Conservation (phyloP, 2,888 invertebrate genomes). For the Stenolophus ochropezus region DNA sequence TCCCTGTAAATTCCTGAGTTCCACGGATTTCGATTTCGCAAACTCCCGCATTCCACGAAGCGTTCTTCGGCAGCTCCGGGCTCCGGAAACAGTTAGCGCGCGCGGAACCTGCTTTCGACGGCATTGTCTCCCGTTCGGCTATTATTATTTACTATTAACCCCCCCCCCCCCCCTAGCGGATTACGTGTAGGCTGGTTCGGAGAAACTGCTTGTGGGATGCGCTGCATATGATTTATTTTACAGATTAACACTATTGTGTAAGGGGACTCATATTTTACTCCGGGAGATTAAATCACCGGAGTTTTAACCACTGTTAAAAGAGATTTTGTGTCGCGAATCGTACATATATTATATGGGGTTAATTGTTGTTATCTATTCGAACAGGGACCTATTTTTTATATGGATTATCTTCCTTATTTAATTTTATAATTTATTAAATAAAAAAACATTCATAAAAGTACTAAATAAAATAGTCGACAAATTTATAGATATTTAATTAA, state of each 20-base stretch:
- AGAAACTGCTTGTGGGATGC: not conserved
- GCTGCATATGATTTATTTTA: not conserved
- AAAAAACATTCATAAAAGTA: too few relatives aligned
- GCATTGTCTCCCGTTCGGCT: not conserved
- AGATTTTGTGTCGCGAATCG: too few relatives aligned
- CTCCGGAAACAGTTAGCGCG: slow-evolving; percentile 16
- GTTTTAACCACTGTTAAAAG: not conserved
- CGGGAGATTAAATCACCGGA: not conserved
- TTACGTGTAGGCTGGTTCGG: not conserved
- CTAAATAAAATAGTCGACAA: too few relatives aligned
- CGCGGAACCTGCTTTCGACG: slow-evolving; percentile 18
- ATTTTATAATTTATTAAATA: too few relatives aligned
- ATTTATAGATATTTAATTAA: too few relatives aligned
- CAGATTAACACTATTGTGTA: not conserved
- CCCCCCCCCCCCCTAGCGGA: not conserved
- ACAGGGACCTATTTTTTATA: too few relatives aligned
- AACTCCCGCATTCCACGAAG: slow-evolving; percentile 32
- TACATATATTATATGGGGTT: too few relatives aligned
- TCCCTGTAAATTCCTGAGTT: slow-evolving; percentile 2
- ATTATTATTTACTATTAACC: not conserved
- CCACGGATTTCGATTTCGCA: slow-evolving; percentile 26
- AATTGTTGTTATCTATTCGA: too few relatives aligned
- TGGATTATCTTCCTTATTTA: too few relatives aligned
- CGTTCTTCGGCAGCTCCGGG: not conserved
- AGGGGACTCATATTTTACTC: not conserved